These are phyloP conservation scores for Parazoanthus swiftii DNA, from an alignment of 92 coral and sea anemone genomes.

Conservation along the genomic window DNA sequence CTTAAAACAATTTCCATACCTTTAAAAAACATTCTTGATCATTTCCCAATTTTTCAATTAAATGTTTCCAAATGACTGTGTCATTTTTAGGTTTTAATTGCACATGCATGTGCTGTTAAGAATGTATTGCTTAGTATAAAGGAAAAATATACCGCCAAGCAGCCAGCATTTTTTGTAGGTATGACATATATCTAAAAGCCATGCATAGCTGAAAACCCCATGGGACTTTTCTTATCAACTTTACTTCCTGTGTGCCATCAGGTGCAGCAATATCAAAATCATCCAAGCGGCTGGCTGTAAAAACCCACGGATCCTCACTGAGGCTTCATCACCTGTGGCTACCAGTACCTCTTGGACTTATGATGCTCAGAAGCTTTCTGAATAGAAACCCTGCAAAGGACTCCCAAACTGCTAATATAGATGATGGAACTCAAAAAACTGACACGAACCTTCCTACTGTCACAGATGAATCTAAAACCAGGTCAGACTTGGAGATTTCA, in stretches of 20 bases:
- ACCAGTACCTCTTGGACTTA: slow-evolving; percentile 72
- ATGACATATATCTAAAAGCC: too few relatives aligned
- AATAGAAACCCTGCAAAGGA: not conserved
- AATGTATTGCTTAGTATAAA: too few relatives aligned
- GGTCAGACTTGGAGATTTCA: not conserved
- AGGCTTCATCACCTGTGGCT: slow-evolving; percentile 87
- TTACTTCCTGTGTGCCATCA: slow-evolving; percentile 4
- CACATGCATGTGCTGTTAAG: too few relatives aligned
- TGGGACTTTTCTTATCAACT: not conserved
- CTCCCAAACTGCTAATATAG: not conserved
- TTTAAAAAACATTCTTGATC: too few relatives aligned
- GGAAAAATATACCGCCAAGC: too few relatives aligned
- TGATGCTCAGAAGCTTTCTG: slow-evolving; percentile 21
- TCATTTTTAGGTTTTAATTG: too few relatives aligned
- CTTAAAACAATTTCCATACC: too few relatives aligned
- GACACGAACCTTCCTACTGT: not conserved
- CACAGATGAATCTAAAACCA: not conserved
- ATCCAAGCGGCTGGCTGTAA: slow-evolving; percentile 54
- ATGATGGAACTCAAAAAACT: not conserved
- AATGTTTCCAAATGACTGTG: too few relatives aligned
- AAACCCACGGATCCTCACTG: slow-evolving; percentile 83
- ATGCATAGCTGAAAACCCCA: too few relatives aligned
- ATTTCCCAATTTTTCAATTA: too few relatives aligned
- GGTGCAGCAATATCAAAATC: slow-evolving; percentile 77
- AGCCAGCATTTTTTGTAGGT: too few relatives aligned